Base-by-base conservation (phyloP, 2,888 invertebrate species). In the Villa cingulata region DNA sequence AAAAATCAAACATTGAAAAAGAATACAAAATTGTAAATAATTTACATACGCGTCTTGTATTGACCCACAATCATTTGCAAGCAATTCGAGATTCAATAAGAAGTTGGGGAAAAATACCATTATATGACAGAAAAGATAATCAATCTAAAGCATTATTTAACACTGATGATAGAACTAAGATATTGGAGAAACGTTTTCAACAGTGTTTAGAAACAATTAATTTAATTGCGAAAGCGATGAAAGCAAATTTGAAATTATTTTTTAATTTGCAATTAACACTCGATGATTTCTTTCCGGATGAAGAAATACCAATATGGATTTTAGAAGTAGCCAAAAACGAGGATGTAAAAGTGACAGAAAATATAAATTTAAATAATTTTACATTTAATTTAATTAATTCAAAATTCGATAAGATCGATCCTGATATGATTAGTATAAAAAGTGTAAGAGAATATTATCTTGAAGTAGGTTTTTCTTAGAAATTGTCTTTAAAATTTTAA, bases 71-170 rank as follows among this genome's bases (percentile, higher is more conserved):
- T 6, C 85, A 86, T 59, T 68, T 86, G 34, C 70, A 71, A 19
- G 65, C 68, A 2, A 74, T 84, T 0, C 62, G 76, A 2, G 60
- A 65, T 0, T 73, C 74, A 43, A 78, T 86, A 23, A 72, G 75
- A 2, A 69, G 71, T 0, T 92, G 91, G 90, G 81, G 82, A 2
- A 74, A 77, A 52, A 59, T 72, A 15, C 86, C 91, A 0, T 68
- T 94, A 9, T 86, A 84, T 61, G 77, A 80, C 59, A 71, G 92
- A 19, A 84, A 80, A 57, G 82, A 83, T 56, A 71, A 73, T 1
- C 78, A 77, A 58, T 73, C 74, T 10, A 74, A 74, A 37, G 67
- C 66, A 20, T 56, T 74, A 41, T 62, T 87, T 2, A 74, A 74
- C 27, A 70, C 79, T 2, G 59, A 63, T 3, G 60, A 64, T 5